Percentiles rank a stretch among this genome's conserved stretches.
These are phyloP conservation scores for Liparis tanakae DNA, from an alignment of 2,797 vertebrate genomes.

Conservation along the genomic window DNA sequence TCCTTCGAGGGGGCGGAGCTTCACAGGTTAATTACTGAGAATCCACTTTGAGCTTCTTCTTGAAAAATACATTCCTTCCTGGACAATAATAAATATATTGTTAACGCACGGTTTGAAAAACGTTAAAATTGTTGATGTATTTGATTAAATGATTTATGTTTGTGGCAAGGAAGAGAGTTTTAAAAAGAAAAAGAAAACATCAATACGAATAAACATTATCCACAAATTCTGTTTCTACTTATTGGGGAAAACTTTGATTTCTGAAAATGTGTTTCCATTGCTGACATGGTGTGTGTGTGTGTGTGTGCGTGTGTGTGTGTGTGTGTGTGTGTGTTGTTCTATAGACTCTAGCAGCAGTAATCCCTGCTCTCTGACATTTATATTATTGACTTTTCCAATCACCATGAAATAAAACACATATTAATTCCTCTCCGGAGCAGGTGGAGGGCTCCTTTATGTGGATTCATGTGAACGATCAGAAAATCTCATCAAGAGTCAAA, in stretches of 20 bases:
- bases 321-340: constrained; percentile 34
- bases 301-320: background rate
- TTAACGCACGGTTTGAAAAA: background rate
- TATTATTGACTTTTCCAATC: constrained; percentile 70
- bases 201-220: too few relatives aligned
- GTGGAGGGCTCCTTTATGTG: constrained; percentile 64
- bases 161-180: background rate
- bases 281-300: constrained; percentile 11
- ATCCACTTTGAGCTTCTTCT: background rate
- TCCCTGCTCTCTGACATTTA: constrained; percentile 64
- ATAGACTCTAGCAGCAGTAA: constrained; percentile 57
- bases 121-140: background rate
- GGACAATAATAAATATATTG: background rate
- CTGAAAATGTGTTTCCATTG: background rate
- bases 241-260: background rate
- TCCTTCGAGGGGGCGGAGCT: too few relatives aligned
- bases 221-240: background rate
- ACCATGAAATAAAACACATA: constrained; percentile 69
- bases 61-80: too few relatives aligned
- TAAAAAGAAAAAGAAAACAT: too few relatives aligned
- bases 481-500: constrained; percentile 80
- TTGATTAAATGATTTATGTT: background rate
- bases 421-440: constrained; percentile 71
- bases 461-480: constrained; percentile 74
- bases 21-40: background rate